Evolutionary conservation across 2,797 vertebrate species (phyloP), one percentile per base, ranked within the genome.

Genomic region (Triplophysa yarkandensis): DNA sequence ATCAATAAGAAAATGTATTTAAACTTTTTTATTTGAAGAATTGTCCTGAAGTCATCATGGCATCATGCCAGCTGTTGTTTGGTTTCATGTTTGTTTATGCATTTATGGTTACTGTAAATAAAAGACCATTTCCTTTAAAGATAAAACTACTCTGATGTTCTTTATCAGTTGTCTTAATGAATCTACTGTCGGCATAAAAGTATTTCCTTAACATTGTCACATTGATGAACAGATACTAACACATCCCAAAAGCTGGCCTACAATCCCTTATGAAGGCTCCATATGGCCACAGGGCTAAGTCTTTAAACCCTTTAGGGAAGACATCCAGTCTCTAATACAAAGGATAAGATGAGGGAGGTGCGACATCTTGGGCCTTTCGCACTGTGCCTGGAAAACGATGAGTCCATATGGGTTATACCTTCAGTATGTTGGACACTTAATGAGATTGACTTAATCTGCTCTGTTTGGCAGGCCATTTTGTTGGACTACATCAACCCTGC

Each of bases 391-490:
- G 17, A 8, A 17, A 23, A n/a, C 14, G 7, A 27, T 2, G 52
- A 25, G 70, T 48, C 77, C 75, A 80, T 81, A 77, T 80, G 68
- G 65, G 60, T 74, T 46, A 65, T 68, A 25, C 1, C 5, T 67
- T 68, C 74, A 71, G 57, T 77, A 43, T 39, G 63, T 52, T 72
- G 74, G 58, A 71, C 19, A 44, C 46, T 46, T 83, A 80, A 81
- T 80, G 71, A 41, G 80, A 84, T 82, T 81, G 34, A 48, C 54
- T 60, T 84, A 82, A 77, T 81, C 79, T 80, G 69, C 57, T 74
- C 57, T 55, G 25, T 71, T 30, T 52, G 52, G 39, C 28, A 63
- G 50, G 62, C 21, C 16, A 32, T 43, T 55, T 46, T 75, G 28
- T 52, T 17, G 44, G 34, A 19, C 39, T 66, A 67, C 66, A 57